A percentile compares a stretch with the other conserved stretches of the same genome.
Conservation (phyloP, 2,113 vertebrate genomes). For the Hypanus sabinus region DNA sequence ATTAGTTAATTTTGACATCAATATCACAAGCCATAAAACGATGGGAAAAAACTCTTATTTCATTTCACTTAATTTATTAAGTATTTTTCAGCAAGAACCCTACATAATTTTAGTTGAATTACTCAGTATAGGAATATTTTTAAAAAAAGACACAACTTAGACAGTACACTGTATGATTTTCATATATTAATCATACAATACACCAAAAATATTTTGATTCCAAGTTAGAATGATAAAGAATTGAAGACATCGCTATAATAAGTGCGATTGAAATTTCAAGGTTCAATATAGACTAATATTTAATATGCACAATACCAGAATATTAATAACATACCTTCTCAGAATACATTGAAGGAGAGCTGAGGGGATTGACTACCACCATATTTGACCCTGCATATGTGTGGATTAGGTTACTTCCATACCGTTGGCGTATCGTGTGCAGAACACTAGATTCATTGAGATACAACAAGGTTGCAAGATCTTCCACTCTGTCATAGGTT, state of each 20-base stretch:
- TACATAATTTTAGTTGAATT: neutral
- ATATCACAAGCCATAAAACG: neutral
- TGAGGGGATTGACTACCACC: conserved; percentile 86
- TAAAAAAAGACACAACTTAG: neutral
- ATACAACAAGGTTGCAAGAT: conserved; percentile 83
- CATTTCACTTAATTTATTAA: neutral
- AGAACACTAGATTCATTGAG: conserved; percentile 89
- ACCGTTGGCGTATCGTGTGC: conserved; percentile 85
- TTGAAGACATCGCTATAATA: neutral
- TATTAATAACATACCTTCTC: conserved; percentile 71
- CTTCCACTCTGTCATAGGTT: conserved; percentile 76
- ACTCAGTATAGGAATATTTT: neutral
- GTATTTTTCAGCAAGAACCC: neutral
- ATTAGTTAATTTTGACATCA: neutral
- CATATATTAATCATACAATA: neutral
- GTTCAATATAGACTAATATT: neutral
- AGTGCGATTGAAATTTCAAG: neutral
- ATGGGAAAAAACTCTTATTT: neutral
- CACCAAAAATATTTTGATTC: neutral
- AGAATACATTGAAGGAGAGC: conserved; percentile 87
- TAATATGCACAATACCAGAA: neutral
- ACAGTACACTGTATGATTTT: neutral
- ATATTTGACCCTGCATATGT: conserved; percentile 78
- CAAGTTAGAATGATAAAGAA: neutral
- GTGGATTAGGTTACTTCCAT: conserved; percentile 83